Evolutionary conservation across 2,797 vertebrate species (phyloP).

Genomic region (Pipistrellus nathusii): DNA sequence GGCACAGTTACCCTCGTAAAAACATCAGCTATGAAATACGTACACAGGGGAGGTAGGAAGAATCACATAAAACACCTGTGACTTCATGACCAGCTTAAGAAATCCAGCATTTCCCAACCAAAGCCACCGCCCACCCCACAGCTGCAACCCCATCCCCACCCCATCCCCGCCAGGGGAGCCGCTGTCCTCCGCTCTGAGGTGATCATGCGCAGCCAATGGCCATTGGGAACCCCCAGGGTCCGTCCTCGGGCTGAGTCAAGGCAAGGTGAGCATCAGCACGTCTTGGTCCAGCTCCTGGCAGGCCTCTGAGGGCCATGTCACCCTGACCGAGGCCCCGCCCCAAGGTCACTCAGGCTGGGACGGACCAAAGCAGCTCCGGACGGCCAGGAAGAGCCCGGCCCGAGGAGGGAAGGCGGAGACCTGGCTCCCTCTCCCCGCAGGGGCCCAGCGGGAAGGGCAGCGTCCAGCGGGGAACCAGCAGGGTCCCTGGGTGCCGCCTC

Average conservation of each 20-base stretch:
- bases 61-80: neutral
- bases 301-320: neutral
- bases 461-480: too few species aligned
- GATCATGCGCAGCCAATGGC: rapidly evolving
- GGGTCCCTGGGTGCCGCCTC: neutral
- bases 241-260: neutral
- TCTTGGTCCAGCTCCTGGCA: neutral
- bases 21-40: neutral
- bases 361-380: neutral
- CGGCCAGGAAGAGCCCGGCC: neutral
- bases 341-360: neutral
- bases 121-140: neutral
- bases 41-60: neutral
- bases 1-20: too few species aligned
- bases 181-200: neutral
- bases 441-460: neutral
- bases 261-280: neutral
- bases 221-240: neutral
- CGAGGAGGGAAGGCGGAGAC: neutral
- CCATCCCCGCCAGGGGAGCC: neutral
- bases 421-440: neutral
- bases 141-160: neutral
- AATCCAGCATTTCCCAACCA: neutral
- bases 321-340: neutral
- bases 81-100: neutral